Conservation (phyloP, 2,113 vertebrate species). For the Origma solitaria region DNA sequence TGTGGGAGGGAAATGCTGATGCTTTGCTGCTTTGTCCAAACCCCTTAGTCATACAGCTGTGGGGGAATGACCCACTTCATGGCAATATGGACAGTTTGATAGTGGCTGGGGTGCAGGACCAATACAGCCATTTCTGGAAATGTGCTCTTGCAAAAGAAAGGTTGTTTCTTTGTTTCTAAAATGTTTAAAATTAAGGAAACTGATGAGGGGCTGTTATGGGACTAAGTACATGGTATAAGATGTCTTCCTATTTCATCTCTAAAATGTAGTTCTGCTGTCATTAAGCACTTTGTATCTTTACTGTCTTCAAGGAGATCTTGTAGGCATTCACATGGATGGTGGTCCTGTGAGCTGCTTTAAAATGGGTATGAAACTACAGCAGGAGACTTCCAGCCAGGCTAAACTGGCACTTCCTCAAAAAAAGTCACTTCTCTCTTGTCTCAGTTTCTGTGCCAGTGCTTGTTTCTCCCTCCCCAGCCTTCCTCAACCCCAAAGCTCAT, state of each 20-base stretch:
- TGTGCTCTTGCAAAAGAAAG: neutral
- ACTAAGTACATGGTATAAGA: neutral
- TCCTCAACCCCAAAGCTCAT: neutral
- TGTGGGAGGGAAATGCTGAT: neutral
- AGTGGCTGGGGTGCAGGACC: neutral
- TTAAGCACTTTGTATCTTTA: neutral
- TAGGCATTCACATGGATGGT: neutral
- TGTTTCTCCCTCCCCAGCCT: neutral
- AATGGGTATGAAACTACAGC: neutral
- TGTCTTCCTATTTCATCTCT: neutral
- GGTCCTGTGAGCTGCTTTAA: neutral
- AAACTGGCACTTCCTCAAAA: neutral
- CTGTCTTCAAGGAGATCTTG: neutral
- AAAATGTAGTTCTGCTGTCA: neutral
- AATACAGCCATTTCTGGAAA: neutral
- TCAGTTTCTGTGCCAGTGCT: neutral
- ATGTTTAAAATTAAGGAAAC: neutral
- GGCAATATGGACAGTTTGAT: neutral
- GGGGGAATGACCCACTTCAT: neutral
- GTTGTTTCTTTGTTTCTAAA: neutral
- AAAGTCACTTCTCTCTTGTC: neutral
- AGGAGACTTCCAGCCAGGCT: neutral
- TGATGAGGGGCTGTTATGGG: neutral
- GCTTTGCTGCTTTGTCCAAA: neutral
- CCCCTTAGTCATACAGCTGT: neutral